A percentile compares a stretch with the other conserved stretches of the same genome.
These are phyloP conservation scores for Heliconius hermathena DNA, from an alignment of 1,140 invertebrate genomes.

Conservation along the genomic window DNA sequence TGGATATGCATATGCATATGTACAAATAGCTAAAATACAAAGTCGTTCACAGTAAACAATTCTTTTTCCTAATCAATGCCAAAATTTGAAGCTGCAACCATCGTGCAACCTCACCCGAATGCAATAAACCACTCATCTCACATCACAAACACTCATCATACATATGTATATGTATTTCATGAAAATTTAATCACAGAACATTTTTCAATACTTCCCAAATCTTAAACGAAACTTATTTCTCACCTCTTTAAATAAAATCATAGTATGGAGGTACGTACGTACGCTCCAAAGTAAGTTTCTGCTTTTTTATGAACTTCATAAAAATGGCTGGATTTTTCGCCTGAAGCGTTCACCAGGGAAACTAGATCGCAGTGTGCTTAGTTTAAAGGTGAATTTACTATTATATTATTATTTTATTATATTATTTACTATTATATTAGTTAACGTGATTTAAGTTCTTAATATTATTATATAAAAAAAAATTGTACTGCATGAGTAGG, in stretches of 20 bases:
- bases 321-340: slow-evolving; percentile 17
- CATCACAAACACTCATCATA: too few relatives aligned
- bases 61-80: too few relatives aligned
- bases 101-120: too few relatives aligned
- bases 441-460: neutral
- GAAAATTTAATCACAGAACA: neutral
- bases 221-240: slow-evolving; percentile 15
- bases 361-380: slow-evolving; percentile 4
- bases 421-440: neutral
- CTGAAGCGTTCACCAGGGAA: slow-evolving; percentile 2
- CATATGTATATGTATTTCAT: too few relatives aligned
- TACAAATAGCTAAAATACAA: too few relatives aligned
- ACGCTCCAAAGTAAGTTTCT: slow-evolving; percentile 15
- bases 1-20: too few relatives aligned
- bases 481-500: too few relatives aligned
- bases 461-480: neutral
- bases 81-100: too few relatives aligned
- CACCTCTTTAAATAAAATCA: slow-evolving; percentile 18
- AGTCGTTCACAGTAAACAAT: too few relatives aligned
- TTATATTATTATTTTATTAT: neutral
- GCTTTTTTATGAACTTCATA: slow-evolving; percentile 16
- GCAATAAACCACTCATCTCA: too few relatives aligned
- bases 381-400: neutral
- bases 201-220: slow-evolving; percentile 10
- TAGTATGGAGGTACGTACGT: neutral